These are phyloP conservation scores for Syncerus caffer DNA, from an alignment of 2,797 vertebrate species.

Conservation along the genomic window DNA sequence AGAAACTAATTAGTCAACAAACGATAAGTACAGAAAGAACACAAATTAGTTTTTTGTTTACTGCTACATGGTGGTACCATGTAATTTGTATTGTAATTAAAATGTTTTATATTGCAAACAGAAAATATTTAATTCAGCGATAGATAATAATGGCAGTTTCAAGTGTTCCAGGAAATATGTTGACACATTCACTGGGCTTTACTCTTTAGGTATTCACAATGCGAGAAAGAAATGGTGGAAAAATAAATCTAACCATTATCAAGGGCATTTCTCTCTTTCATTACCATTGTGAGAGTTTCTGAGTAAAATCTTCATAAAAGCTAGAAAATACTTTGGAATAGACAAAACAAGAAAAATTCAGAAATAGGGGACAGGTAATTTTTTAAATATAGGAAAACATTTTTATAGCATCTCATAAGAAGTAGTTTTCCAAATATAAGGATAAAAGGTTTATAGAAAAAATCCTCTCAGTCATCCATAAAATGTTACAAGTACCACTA, in stretches of 20 bases:
- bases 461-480: not conserved
- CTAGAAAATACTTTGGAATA: not conserved
- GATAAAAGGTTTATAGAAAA: not conserved
- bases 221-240: not conserved
- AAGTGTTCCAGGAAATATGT: conserved; percentile 44
- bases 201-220: not conserved
- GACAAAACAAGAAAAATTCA: not conserved
- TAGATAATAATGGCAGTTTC: conserved; percentile 73
- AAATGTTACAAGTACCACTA: not conserved
- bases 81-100: conserved; percentile 90
- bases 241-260: not conserved
- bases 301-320: not conserved
- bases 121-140: conserved; percentile 72
- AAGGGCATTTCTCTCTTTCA: not conserved
- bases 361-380: not conserved
- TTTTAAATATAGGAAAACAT: not conserved
- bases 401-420: not conserved
- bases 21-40: conserved; percentile 86
- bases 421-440: not conserved
- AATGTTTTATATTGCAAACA: conserved; percentile 75
- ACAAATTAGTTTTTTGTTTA: conserved; percentile 89
- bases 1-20: conserved; percentile 91
- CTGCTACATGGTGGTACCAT: conserved; percentile 83
- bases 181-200: conserved; percentile 40
- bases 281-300: not conserved